These are phyloP conservation scores for Pseudobourletiella spinata DNA, from an alignment of 1,140 invertebrate species.

Conservation along the genomic window DNA sequence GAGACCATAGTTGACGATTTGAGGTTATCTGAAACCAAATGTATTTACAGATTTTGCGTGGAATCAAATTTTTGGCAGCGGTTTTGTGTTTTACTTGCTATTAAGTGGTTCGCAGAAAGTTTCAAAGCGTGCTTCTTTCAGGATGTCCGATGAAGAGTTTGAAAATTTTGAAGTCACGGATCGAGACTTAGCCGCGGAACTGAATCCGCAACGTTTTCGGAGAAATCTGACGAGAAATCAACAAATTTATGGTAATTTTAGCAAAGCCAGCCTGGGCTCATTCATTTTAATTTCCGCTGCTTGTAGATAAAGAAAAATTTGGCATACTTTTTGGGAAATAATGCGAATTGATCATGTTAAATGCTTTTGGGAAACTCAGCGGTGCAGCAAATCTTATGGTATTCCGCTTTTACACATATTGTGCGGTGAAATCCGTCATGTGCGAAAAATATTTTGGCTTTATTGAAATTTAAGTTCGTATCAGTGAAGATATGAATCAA, in stretches of 20 bases:
- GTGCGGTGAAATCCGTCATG: too few relatives aligned
- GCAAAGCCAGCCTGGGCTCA: too few relatives aligned
- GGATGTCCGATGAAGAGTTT: slow-evolving; percentile 57
- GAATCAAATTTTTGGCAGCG: not conserved
- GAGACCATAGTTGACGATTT: not conserved
- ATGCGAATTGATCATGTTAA: too few relatives aligned
- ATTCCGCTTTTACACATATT: too few relatives aligned
- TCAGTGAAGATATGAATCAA: too few relatives aligned
- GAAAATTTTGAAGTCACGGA: slow-evolving; percentile 90
- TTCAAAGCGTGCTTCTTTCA: not conserved
- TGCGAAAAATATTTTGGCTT: too few relatives aligned
- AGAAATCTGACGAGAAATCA: slow-evolving; percentile 71
- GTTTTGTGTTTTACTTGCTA: not conserved
- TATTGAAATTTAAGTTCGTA: too few relatives aligned
- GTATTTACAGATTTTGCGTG: not conserved
- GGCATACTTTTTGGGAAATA: too few relatives aligned
- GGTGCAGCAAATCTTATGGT: too few relatives aligned
- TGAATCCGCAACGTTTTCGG: slow-evolving; percentile 63
- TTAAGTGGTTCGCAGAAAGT: not conserved
- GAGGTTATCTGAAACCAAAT: not conserved
- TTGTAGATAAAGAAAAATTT: too few relatives aligned
- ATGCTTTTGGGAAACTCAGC: too few relatives aligned
- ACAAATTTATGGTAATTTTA: slow-evolving; percentile 87
- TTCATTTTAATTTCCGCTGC: too few relatives aligned
- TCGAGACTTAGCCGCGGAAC: slow-evolving; percentile 86